Conservation (phyloP, 2,113 vertebrate species). For the Phocoena phocoena region DNA sequence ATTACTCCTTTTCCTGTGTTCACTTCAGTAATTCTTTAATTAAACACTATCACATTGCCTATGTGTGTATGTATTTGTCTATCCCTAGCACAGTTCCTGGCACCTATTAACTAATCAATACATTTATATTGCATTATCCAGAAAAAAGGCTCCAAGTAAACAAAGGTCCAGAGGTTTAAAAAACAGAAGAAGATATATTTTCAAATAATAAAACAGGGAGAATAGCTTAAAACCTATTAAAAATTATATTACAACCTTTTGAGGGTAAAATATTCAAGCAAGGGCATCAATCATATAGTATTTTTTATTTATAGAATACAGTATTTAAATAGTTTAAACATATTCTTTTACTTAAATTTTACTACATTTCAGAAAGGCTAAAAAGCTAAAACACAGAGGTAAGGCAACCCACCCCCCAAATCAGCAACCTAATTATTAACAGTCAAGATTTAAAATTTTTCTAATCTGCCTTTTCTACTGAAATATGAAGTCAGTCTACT, state of each 20-base stretch:
- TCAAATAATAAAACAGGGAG: neutral
- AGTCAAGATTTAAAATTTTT: constrained; percentile 43
- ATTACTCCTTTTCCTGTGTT: neutral
- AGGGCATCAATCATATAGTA: neutral
- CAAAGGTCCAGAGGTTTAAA: neutral
- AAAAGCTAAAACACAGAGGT: constrained; percentile 13
- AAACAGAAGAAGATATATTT: neutral
- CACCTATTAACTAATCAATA: neutral
- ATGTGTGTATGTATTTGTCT: neutral
- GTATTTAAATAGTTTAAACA: constrained; percentile 27
- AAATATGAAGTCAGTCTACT: constrained; percentile 62
- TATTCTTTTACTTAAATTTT: constrained; percentile 43
- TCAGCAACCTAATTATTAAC: constrained; percentile 60
- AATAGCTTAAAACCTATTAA: constrained; percentile 16
- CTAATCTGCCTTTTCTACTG: constrained; percentile 49
- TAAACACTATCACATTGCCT: neutral
- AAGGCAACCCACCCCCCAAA: neutral
- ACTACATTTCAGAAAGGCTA: constrained; percentile 9
- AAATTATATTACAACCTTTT: constrained; percentile 3
- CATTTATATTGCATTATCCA: neutral
- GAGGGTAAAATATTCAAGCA: constrained; percentile 42
- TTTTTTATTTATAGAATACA: constrained; percentile 47
- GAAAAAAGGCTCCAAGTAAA: neutral
- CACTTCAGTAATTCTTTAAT: constrained; percentile 5
- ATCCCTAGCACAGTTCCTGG: neutral